Conservation (phyloP, 2,113 vertebrate species). For the Dunckerocampus dactyliophorus region DNA sequence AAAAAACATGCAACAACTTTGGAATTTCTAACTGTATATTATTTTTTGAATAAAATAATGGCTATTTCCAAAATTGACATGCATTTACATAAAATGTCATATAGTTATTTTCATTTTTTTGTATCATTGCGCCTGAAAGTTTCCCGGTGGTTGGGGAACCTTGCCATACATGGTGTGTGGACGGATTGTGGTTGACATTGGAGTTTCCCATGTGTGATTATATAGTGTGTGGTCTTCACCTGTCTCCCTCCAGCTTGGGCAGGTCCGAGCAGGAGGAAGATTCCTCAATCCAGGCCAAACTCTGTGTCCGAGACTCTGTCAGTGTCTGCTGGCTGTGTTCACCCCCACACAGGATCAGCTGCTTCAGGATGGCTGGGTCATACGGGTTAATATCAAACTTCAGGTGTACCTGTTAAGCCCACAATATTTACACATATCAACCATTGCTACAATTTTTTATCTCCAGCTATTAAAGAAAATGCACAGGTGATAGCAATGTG, state of each 20-base stretch:
- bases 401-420: conserved; percentile 84
- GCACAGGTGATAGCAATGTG: accelerated
- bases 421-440: not conserved
- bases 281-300: conserved; percentile 92
- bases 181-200: not conserved
- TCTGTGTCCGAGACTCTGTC: conserved; percentile 88
- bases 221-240: conserved; percentile 65
- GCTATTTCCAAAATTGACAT: no score
- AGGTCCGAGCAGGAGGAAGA: conserved; percentile 95
- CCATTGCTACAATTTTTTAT: not conserved
- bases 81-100: no score
- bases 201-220: not conserved
- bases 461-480: no score
- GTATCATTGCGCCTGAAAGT: no score
- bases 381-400: conserved; percentile 98
- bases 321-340: conserved; percentile 79
- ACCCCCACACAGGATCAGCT: conserved; percentile 83
- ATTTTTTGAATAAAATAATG: no score
- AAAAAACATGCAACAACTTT: no score
- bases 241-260: conserved; percentile 98
- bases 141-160: no score
- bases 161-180: no score
- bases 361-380: conserved; percentile 91
- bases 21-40: no score
- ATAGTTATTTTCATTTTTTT: no score